Conservation (phyloP, 2,113 vertebrate genomes). For the Macheiramphus alcinus region DNA sequence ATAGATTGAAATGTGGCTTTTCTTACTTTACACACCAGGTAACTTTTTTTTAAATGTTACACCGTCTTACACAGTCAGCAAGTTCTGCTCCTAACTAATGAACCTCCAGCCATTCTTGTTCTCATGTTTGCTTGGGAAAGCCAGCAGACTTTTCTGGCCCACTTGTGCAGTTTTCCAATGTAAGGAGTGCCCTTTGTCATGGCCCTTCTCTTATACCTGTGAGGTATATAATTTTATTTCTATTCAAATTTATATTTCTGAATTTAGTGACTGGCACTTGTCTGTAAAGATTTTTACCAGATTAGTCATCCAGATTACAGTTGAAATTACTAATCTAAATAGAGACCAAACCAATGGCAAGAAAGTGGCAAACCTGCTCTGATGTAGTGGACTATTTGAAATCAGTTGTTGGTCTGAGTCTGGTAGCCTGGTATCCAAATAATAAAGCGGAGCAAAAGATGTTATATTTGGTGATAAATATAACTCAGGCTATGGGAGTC, state of each 20-base stretch:
- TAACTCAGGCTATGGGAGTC: neutral
- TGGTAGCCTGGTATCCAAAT: neutral
- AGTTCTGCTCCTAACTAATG: neutral
- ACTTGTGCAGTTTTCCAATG: rapidly evolving
- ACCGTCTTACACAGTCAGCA: neutral
- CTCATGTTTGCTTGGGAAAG: rapidly evolving
- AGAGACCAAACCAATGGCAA: neutral
- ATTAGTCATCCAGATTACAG: neutral
- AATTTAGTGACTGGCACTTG: neutral
- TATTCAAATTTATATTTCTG: neutral
- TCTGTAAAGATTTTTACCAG: neutral
- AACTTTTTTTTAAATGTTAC: neutral
- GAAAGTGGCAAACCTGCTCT: neutral
- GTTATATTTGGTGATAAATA: neutral
- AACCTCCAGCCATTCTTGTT: neutral
- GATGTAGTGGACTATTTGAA: neutral
- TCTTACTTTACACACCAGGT: neutral
- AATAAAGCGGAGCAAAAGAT: neutral
- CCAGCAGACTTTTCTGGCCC: neutral
- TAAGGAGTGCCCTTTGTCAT: rapidly evolving
- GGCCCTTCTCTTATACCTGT: neutral
- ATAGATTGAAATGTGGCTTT: neutral
- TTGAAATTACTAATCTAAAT: neutral
- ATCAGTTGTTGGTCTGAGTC: neutral
- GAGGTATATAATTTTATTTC: neutral